phyloP scores from a whole-genome alignment of 2,797 vertebrate genomes.

The Lophotriccus pileatus region DNA sequence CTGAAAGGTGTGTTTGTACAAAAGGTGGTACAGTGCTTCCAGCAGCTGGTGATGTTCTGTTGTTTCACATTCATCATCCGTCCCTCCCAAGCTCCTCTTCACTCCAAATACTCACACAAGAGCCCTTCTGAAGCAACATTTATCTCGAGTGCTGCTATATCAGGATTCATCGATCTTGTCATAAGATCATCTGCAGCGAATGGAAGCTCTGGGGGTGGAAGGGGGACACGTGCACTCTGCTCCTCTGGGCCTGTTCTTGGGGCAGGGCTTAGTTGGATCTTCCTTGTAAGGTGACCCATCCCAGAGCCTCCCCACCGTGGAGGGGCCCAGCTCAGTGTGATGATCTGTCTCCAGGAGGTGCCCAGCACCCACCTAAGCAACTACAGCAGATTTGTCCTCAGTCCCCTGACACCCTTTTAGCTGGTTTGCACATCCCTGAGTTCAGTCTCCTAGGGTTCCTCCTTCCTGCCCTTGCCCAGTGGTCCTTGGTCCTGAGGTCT shows the following conservation, averaged over 20 bases:
- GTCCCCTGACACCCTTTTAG: neutral
- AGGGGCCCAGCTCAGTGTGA: accelerated
- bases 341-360: neutral
- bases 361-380: neutral
- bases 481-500: neutral
- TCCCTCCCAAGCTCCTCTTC: neutral
- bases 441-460: neutral
- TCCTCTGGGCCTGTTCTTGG: neutral
- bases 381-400: neutral
- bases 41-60: neutral
- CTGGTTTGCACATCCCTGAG: neutral
- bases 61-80: neutral
- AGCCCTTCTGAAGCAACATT: slow-evolving; percentile 4
- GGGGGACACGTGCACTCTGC: neutral
- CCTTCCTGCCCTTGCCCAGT: neutral
- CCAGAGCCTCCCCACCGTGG: accelerated
- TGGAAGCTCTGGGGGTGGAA: neutral
- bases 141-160: slow-evolving; percentile 50
- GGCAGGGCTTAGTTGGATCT: neutral
- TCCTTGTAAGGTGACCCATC: neutral
- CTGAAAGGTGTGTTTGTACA: neutral
- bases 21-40: neutral
- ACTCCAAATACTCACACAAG: neutral
- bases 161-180: neutral
- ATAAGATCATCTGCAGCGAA: neutral